phyloP scores from a whole-genome alignment of 1,140 invertebrate species.

The Drosophila asahinai region DNA sequence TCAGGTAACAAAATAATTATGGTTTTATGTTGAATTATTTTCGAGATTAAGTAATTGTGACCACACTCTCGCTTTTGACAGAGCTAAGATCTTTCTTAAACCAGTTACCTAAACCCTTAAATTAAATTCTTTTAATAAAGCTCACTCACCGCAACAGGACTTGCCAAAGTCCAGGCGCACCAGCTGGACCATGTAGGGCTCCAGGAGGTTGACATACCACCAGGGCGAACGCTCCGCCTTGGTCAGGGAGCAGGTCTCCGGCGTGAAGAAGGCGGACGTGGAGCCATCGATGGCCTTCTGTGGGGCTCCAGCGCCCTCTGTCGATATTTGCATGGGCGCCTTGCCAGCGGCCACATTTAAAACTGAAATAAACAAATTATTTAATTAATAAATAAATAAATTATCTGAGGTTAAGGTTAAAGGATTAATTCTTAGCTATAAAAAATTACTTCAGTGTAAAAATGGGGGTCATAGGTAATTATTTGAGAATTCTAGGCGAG shows the following conservation, averaged over 20 bases:
- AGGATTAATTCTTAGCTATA: neutral
- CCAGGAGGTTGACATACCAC: constrained; percentile 98
- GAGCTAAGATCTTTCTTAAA: no score
- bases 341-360: constrained; percentile 98
- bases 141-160: constrained; percentile 93
- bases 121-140: neutral
- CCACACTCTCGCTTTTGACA: neutral
- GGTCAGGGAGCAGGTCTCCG: constrained; percentile 95
- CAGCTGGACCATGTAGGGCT: constrained; percentile 97
- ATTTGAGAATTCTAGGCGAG: constrained; percentile 26
- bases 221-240: constrained; percentile 93
- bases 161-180: constrained; percentile 96
- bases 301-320: constrained; percentile 93
- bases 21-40: neutral
- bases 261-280: constrained; percentile 92
- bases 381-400: neutral
- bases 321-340: constrained; percentile 97
- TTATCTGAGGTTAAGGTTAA: no score
- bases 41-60: neutral
- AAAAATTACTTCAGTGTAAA: neutral
- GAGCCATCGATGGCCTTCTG: constrained; percentile 96
- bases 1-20: constrained; percentile 6
- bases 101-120: no score
- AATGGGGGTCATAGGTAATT: constrained; percentile 26
- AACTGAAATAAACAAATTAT: constrained; percentile 87